A percentile compares a stretch with the other conserved stretches of the same genome.
Evolutionary conservation across 2,888 invertebrate species (phyloP).

Genomic region (Drosophila lacicola): DNA sequence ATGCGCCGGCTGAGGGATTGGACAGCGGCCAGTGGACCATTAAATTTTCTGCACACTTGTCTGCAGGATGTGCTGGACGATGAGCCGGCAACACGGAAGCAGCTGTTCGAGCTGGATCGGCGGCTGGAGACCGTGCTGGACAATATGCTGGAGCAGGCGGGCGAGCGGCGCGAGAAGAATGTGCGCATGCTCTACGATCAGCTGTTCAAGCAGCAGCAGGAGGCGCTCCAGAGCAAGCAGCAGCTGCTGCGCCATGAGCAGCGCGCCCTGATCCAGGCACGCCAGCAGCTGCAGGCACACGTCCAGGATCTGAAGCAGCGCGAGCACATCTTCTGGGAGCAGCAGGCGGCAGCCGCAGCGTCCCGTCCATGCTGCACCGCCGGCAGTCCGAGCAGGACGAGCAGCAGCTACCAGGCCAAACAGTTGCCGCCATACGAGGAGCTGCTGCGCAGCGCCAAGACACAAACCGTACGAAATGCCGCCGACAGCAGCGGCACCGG

Average conservation of each 20-base stretch:
- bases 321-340: conserved; percentile 14
- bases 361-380: not conserved
- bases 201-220: conserved; percentile 44
- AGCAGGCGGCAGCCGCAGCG: not conserved
- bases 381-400: not conserved
- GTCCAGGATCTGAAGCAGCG: conserved; percentile 15
- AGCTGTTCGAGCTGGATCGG: conserved; percentile 42
- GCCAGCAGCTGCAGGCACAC: conserved; percentile 8
- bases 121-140: conserved; percentile 40
- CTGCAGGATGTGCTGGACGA: conserved; percentile 31
- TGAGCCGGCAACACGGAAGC: conserved; percentile 16
- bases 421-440: not conserved
- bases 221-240: conserved; percentile 17
- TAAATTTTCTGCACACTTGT: conserved; percentile 39
- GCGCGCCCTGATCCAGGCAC: not conserved
- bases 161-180: conserved; percentile 45
- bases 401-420: not conserved
- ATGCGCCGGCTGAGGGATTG: conserved; percentile 43
- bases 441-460: conserved; percentile 1
- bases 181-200: conserved; percentile 56
- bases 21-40: conserved; percentile 11
- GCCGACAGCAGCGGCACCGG: not conserved
- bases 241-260: conserved; percentile 14
- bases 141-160: conserved; percentile 33
- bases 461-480: not conserved